Evolutionary conservation across 2,113 vertebrate genomes (phyloP).

Genomic region (Periophthalmodon schlosseri): DNA sequence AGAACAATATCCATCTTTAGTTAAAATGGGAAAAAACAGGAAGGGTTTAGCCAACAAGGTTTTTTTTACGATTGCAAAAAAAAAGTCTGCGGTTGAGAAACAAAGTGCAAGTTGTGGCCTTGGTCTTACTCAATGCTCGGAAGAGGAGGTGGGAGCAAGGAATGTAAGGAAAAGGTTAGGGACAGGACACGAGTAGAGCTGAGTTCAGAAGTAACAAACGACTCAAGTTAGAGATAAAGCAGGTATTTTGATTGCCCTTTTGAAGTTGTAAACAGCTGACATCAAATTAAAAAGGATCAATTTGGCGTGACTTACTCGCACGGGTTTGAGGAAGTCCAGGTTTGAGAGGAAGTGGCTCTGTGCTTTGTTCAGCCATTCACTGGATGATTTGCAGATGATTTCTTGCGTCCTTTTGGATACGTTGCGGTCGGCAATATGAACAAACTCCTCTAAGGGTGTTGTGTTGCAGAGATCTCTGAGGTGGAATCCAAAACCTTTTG

Average conservation of each 20-base stretch:
- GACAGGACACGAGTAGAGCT: neutral
- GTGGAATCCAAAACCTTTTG: conserved; percentile 84
- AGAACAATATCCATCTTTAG: conserved; percentile 2
- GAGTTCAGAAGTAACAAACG: neutral
- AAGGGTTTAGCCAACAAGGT: neutral
- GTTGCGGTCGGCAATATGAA: conserved; percentile 75
- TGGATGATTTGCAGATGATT: conserved; percentile 82
- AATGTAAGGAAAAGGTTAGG: conserved; percentile 9
- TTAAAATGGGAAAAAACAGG: neutral
- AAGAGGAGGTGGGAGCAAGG: conserved; percentile 14
- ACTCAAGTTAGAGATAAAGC: conserved; percentile 5
- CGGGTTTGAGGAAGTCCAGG: conserved; percentile 85
- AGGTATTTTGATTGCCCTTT: neutral
- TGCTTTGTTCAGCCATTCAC: conserved; percentile 77
- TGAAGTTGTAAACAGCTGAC: neutral
- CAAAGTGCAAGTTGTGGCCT: neutral
- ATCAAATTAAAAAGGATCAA: neutral
- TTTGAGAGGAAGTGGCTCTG: conserved; percentile 84
- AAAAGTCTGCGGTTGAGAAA: neutral
- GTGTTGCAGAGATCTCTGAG: conserved; percentile 84
- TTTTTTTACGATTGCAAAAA: neutral
- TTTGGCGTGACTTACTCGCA: conserved; percentile 76
- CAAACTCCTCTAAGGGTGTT: conserved; percentile 78
- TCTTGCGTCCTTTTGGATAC: conserved; percentile 71
- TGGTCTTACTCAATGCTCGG: conserved; percentile 17